Evolutionary conservation across 2,797 vertebrate genomes (phyloP), one percentile per base, ranked within the genome.

Genomic region (Chromobotia macracanthus): DNA sequence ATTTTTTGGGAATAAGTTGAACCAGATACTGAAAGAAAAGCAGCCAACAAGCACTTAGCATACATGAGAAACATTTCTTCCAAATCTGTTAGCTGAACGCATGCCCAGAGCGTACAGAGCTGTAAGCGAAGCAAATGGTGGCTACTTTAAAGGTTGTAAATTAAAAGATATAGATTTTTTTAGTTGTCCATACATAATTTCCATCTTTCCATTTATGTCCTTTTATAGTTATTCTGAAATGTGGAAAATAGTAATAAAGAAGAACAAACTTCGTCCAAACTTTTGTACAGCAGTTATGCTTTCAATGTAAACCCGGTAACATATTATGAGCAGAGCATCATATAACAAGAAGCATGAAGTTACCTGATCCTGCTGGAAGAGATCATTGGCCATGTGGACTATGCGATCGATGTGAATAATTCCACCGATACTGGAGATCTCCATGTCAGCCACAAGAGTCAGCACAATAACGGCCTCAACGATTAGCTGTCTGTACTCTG

Each of bases 361-460:
- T 91, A 99, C 98, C 97, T 99, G 97, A 85, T 99, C 97, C 79
- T 90, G 94, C 55, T 96, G 84, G 90, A 98, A 99, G 51, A 98
- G 89, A 79, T 99, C 96, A n/a, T 97, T 97, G 89, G 98, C 98
- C 88, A 94, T 76, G 82, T 97, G 96, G 81, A 99, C 93, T 8
- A 99, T 95, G 28, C 91, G 95, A 86, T 99, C 97, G 70, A 99
- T 93, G 0, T 94, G 94, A 89, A 99, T 94, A 72, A 99, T 95
- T 35, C 96, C 94, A 0, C 97, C 98, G 0, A 99, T 96, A 91
- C 89, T 96, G 84, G 94, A 91, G 83, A 98, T 92, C 9, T 99
- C 96, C 0, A 96, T 87, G 5, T 99, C 97, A 0, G 96, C 97
- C 35, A 99, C 90, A 77, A 99, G 90, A 0, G 95, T 95, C 44